Percentiles rank a stretch among this genome's conserved stretches.
Conservation (phyloP, 2,113 vertebrate species). For the Sterrhoptilus dennistouni region DNA sequence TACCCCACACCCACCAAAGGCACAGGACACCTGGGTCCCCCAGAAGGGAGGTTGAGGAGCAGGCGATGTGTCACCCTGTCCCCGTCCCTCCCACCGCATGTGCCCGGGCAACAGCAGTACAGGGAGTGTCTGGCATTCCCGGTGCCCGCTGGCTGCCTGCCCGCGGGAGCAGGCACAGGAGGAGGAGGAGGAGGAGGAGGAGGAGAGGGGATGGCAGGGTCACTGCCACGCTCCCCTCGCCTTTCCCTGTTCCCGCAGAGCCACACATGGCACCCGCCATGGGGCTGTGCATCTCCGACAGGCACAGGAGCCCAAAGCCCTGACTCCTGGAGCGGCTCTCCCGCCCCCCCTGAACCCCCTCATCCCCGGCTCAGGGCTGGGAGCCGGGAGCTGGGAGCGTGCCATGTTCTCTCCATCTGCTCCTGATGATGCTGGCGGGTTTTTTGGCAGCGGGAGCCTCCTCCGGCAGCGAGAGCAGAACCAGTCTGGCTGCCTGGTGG, state of each 20-base stretch:
- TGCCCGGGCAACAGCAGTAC: background rate
- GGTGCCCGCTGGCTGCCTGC: slow-evolving; percentile 18
- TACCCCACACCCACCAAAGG: background rate
- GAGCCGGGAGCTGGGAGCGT: slow-evolving; percentile 59
- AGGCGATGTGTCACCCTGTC: background rate
- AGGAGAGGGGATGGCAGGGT: background rate
- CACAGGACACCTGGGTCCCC: background rate
- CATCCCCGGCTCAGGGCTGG: background rate
- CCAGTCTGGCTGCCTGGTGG: slow-evolving; percentile 58
- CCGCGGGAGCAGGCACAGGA: background rate
- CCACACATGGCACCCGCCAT: background rate
- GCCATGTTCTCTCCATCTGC: slow-evolving; percentile 78
- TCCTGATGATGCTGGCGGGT: slow-evolving; percentile 72
- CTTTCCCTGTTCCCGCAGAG: background rate
- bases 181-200: background rate
- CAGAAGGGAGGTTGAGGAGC: background rate
- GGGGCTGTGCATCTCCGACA: fast-evolving
- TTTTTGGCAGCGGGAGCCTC: slow-evolving; percentile 60
- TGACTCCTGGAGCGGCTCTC: background rate
- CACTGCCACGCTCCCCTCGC: background rate
- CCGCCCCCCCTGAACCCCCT: background rate
- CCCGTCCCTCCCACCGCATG: background rate
- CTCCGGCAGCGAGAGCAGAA: slow-evolving; percentile 65
- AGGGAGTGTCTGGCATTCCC: slow-evolving; percentile 42
- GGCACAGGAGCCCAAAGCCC: background rate